Evolutionary conservation across 2,888 invertebrate species (phyloP).

Genomic region (Protodeltote pygarga): DNA sequence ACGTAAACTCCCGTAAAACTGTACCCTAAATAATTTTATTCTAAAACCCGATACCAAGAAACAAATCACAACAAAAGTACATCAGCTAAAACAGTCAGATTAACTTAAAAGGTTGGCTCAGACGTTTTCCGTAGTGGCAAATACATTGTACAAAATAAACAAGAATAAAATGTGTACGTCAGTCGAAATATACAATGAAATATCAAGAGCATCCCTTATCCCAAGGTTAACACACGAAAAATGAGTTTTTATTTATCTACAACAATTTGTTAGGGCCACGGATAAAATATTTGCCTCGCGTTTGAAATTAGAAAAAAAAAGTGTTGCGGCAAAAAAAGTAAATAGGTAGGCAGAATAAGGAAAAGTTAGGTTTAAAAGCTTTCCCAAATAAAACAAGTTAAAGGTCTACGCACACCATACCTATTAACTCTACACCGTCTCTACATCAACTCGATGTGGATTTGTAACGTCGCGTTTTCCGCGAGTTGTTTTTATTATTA

Average conservation of each 20-base stretch:
- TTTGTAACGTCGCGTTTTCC: too few species aligned
- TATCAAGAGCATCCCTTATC: conserved; percentile 25
- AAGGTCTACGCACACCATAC: too few species aligned
- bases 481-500: too few species aligned
- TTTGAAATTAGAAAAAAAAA: neutral
- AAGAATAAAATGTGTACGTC: conserved; percentile 15
- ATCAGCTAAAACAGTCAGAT: neutral
- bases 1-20: too few species aligned
- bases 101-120: too few species aligned
- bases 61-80: conserved; percentile 6
- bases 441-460: too few species aligned
- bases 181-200: conserved; percentile 27
- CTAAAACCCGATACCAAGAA: too few species aligned
- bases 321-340: neutral
- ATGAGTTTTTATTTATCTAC: conserved; percentile 19
- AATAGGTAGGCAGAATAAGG: neutral
- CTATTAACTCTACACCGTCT: too few species aligned
- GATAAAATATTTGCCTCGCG: neutral
- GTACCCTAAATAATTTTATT: too few species aligned
- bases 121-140: conserved; percentile 13
- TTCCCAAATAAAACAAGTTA: too few species aligned
- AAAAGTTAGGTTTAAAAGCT: too few species aligned
- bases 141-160: conserved; percentile 29
- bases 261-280: conserved; percentile 11
- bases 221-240: conserved; percentile 13